Conservation (phyloP, 2,888 invertebrate species). For the Drosophila falleni region DNA sequence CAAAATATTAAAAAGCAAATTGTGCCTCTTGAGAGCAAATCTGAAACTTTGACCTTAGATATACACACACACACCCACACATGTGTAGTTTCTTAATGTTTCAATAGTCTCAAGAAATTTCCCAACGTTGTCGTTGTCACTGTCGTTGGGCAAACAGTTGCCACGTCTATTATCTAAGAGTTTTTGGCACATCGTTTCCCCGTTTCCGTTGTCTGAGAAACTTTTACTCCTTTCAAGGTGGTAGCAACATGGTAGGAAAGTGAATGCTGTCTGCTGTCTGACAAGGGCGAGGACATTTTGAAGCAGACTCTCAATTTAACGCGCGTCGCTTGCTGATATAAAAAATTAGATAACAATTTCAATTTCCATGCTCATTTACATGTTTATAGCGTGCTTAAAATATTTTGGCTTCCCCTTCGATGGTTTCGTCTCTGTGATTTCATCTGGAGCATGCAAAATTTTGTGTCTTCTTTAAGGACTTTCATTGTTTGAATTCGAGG, state of each 20-base stretch:
- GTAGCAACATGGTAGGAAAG: conserved; percentile 3
- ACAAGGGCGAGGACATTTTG: conserved; percentile 14
- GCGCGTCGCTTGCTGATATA: conserved; percentile 70
- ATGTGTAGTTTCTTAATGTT: conserved; percentile 63
- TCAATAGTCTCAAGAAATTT: conserved; percentile 65
- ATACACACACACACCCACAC: conserved; percentile 11
- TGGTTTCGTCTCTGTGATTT: conserved; percentile 59
- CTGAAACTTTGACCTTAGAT: conserved; percentile 50
- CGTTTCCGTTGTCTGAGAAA: conserved; percentile 45
- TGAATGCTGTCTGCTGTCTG: conserved; percentile 22
- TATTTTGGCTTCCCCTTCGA: conserved; percentile 55
- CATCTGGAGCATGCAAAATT: conserved; percentile 47
- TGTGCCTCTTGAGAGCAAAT: conserved; percentile 20
- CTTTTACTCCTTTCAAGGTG: conserved; percentile 71
- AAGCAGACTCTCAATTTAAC: conserved; percentile 58
- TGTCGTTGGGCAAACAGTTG: conserved; percentile 67
- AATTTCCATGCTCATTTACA: conserved; percentile 84
- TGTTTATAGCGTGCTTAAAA: conserved; percentile 81
- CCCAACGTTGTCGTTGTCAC: conserved; percentile 36
- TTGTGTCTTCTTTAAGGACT: conserved; percentile 71
- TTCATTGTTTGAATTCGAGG: conserved; percentile 58
- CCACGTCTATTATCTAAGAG: conserved; percentile 73
- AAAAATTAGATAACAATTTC: conserved; percentile 83
- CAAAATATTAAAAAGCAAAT: conserved; percentile 65
- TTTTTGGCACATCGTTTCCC: conserved; percentile 54